Conservation (phyloP, 92 coral and sea anemone genomes). For the Bergia puertoricense region DNA sequence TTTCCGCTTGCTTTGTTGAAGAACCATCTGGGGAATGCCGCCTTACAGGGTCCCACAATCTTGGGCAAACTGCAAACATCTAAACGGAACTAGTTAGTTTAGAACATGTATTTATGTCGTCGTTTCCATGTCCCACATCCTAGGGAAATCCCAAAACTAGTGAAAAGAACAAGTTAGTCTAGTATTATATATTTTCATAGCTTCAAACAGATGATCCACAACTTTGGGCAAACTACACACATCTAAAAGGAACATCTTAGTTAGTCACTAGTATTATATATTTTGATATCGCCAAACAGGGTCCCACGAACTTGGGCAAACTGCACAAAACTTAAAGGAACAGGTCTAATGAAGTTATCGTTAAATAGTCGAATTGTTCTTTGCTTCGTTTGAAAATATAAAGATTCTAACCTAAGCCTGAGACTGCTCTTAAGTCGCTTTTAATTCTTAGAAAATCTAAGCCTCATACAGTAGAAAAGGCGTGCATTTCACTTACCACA, state of each 20-base stretch:
- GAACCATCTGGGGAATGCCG: not conserved
- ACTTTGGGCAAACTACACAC: too few relatives aligned
- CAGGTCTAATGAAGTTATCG: not conserved
- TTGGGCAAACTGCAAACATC: constrained; percentile 8
- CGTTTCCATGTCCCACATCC: too few relatives aligned
- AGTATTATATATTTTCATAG: too few relatives aligned
- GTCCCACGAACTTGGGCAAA: constrained; percentile 6
- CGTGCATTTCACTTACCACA: constrained; percentile 6
- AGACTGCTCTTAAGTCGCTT: constrained; percentile 25
- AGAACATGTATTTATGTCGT: too few relatives aligned
- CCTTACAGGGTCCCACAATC: constrained; percentile 17
- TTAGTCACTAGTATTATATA: too few relatives aligned
- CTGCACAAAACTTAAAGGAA: not conserved
- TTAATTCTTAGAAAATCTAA: constrained; percentile 34
- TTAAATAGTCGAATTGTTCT: too few relatives aligned
- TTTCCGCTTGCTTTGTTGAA: constrained; percentile 8
- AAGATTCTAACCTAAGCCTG: not conserved
- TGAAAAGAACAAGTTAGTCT: too few relatives aligned
- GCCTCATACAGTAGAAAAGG: not conserved
- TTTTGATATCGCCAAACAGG: not conserved
- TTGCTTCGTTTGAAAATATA: too few relatives aligned
- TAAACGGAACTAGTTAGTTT: not conserved
- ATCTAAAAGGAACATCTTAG: too few relatives aligned
- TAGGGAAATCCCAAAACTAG: too few relatives aligned
- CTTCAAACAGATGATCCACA: too few relatives aligned